phyloP scores from a whole-genome alignment of 2,888 invertebrate genomes.

The Abrostola triplasia region DNA sequence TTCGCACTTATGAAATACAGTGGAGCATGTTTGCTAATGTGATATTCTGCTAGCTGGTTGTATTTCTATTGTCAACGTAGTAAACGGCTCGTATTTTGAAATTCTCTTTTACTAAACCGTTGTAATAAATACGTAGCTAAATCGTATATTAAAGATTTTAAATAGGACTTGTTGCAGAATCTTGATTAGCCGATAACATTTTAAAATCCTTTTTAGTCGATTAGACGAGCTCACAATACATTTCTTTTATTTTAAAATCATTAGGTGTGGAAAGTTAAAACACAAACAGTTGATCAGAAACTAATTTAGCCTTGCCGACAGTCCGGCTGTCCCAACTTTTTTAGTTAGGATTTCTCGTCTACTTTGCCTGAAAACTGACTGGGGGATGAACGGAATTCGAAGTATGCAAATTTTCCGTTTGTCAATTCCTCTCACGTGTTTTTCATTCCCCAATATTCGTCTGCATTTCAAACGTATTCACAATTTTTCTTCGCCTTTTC shows the following conservation, averaged over 20 bases:
- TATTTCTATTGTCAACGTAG: neutral
- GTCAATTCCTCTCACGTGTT: constrained; percentile 44
- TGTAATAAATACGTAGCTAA: no score
- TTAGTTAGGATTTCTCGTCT: constrained; percentile 35
- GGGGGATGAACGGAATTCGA: constrained; percentile 33
- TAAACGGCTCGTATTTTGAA: neutral
- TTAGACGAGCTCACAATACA: neutral
- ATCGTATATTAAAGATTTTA: no score
- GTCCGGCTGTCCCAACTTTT: constrained; percentile 27
- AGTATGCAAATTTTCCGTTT: constrained; percentile 50
- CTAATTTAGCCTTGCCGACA: constrained; percentile 29
- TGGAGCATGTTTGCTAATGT: constrained; percentile 32
- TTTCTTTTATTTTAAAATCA: neutral
- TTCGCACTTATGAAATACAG: constrained; percentile 28
- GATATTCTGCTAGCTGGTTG: constrained; percentile 18
- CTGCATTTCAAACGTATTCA: constrained; percentile 38
- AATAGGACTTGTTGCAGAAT: no score
- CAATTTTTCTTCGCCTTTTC: constrained; percentile 26
- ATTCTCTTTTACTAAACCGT: no score
- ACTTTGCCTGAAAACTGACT: constrained; percentile 21
- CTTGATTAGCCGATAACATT: neutral
- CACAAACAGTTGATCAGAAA: constrained; percentile 18
- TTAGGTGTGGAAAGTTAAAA: neutral
- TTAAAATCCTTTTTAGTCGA: neutral
- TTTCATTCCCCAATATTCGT: constrained; percentile 42